Evolutionary conservation across 2,888 invertebrate species (phyloP).

Genomic region (Rhopalosiphum nymphaeae): DNA sequence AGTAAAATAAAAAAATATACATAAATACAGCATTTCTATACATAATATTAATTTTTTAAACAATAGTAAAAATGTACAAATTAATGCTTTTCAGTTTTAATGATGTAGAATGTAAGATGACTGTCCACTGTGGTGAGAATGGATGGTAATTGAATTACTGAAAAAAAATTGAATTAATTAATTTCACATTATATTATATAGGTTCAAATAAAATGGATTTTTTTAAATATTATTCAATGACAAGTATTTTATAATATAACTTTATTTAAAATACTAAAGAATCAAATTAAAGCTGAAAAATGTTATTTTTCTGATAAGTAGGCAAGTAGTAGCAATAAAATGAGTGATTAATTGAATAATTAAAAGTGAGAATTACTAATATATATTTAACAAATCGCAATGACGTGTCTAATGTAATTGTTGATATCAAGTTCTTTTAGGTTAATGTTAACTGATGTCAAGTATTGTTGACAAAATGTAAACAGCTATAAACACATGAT

Average conservation of each 20-base stretch:
- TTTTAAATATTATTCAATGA: background rate
- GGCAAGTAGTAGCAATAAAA: background rate
- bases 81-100: constrained; percentile 18
- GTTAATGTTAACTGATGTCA: background rate
- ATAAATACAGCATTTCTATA: constrained; percentile 59
- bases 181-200: background rate
- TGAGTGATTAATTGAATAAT: background rate
- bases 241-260: background rate
- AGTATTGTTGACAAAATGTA: background rate
- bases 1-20: constrained; percentile 56
- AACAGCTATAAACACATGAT: background rate
- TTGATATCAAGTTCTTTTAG: background rate
- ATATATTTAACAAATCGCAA: background rate
- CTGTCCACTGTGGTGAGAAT: background rate
- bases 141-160: constrained; percentile 37
- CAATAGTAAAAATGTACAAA: constrained; percentile 29
- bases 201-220: background rate
- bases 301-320: background rate
- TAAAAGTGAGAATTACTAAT: background rate
- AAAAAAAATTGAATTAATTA: constrained; percentile 19
- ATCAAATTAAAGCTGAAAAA: background rate
- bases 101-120: background rate
- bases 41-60: constrained; percentile 52
- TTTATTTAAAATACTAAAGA: background rate
- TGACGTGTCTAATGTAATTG: background rate